Conservation (phyloP, 2,113 vertebrate genomes). For the Cisticola juncidis region DNA sequence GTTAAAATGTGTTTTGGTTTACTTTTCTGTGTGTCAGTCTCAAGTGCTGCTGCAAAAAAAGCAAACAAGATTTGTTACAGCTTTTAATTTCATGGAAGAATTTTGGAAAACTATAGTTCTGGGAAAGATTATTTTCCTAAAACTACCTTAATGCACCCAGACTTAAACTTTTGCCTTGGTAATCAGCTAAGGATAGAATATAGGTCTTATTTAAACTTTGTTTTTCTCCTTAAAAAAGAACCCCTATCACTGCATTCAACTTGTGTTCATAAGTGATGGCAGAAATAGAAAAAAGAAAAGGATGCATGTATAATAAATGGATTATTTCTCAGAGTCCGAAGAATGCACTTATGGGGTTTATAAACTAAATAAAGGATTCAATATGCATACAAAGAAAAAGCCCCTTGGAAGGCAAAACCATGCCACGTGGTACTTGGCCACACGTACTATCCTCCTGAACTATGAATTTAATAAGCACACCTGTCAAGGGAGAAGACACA, state of each 20-base stretch:
- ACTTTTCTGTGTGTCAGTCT: background rate
- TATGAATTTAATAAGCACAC: background rate
- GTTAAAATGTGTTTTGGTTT: background rate
- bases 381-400: background rate
- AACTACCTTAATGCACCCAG: background rate
- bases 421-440: background rate
- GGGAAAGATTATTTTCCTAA: background rate
- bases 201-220: background rate
- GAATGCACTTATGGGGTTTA: background rate
- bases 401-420: background rate
- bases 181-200: background rate
- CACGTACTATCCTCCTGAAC: background rate
- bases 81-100: background rate
- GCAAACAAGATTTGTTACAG: background rate
- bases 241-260: background rate
- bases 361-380: background rate
- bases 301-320: background rate
- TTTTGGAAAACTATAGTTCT: background rate
- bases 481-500: background rate
- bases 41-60: background rate
- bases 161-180: background rate
- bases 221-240: background rate
- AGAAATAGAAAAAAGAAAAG: background rate
- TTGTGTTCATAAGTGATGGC: background rate
- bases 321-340: background rate